Evolutionary conservation across 2,797 vertebrate species (phyloP), one percentile per base, ranked within the genome.

Genomic region (Stomatorhinus walkeri): DNA sequence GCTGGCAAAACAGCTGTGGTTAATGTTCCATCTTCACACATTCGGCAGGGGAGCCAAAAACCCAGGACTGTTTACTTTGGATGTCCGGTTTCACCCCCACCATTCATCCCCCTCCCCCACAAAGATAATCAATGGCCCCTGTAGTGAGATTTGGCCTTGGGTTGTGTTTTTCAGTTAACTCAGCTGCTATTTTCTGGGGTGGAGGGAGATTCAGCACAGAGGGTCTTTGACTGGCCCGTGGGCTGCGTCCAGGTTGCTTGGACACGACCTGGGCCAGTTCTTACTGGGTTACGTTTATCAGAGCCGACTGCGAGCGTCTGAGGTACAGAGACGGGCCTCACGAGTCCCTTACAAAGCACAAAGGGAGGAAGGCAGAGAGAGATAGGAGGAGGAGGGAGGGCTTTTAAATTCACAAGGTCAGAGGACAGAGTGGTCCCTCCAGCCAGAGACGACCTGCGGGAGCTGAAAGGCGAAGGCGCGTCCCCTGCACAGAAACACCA

Each of bases 141-240:
- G 46, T 51, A 84, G 81, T 84, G 19, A 84, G 48, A 51, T 84
- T 84, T 84, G 81, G 81, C 81, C 81, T 84, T 84, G 81, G 81
- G 6, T 24, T 43, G 40, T 85, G 46, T 54, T 85, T 85, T 54
- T 85, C 84, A 24, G 49, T 49, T 54, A 46, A 16, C 24, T 85
- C 49, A 76, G 68, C 49, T 24, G 46, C 49, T 85, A 28, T 85
- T 85, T 85, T 54, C 16, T 54, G 84, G n/a, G n/a, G 2, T 16
- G 48, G 51, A 86, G 85, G 49, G 85, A 86, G n/a, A 61, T 4
- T 4, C 9, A 24, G n/a, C 24, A 64, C n/a, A 87, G 56, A 87
- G 40, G 59, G 36, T 19, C 56, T 61, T 87, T 59, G 56, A 87
- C 32, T 19, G 16, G 54, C 3, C 28, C 16, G 7, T 36, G 28